Base-by-base conservation (phyloP, 1,140 invertebrate species). In the Hesperophylax magnus region DNA sequence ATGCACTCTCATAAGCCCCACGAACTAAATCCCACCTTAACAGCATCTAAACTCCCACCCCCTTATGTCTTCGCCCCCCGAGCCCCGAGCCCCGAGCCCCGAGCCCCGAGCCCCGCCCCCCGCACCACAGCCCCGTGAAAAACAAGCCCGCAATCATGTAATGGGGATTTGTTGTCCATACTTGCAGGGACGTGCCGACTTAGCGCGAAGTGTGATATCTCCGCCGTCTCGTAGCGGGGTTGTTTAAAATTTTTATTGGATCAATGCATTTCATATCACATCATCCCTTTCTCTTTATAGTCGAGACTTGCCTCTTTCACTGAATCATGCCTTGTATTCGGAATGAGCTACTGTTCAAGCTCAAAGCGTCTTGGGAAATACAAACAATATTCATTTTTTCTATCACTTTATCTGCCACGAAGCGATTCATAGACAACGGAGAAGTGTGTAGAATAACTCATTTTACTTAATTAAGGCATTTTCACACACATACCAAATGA, bases 151-250 rank as follows among this genome's bases (percentile, higher is more conserved):
- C 78, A 79, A 79, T 79, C 67, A 60, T 69, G 78, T 79, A 79
- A 79, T 79, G 56, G 78, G 78, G 69, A 79, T 79, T 79, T 79
- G 78, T 79, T 79, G 78, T 72, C 67, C 67, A 71, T 79, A 72
- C 69, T 79, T 69, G 69, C 63, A 27, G 67, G 27, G 34, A 79
- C 78, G 78, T 79, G 78, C n/a, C 53, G 47, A 54, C 67, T 79
- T 71, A 69, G 54, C 18, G 47, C 24, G 53, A 22, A 72, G 53
- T 53, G 39, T 74, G 54, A 74, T 54, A 27, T 67, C 27, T 27
- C 24, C 58, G 18, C 63, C 63, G 22, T 67, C 63, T 67, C 58
- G 63, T 31, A 8, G 63, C 24, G 52, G 52, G 34, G 69, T 34
- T 75, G 72, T 75, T 75, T 75, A 56, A 75, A 75, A 75, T 75